Evolutionary conservation across 2,797 vertebrate genomes (phyloP).

Genomic region (Emydoidea blandingii): DNA sequence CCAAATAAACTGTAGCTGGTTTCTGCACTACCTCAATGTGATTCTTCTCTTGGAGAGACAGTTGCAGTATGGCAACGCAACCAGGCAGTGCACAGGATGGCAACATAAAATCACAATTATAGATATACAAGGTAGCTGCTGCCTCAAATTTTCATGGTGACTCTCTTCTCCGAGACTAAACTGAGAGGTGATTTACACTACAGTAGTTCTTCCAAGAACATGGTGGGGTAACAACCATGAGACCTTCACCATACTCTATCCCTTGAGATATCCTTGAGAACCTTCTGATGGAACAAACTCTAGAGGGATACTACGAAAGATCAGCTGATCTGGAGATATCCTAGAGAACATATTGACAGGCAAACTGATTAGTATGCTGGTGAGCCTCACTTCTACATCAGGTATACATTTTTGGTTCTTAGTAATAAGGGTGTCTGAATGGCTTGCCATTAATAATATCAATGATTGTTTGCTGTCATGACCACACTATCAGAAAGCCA

Average conservation of each 20-base stretch:
- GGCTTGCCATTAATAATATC: constrained; percentile 24
- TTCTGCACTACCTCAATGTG: background rate
- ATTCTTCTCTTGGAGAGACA: background rate
- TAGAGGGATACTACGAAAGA: background rate
- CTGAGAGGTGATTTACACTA: background rate
- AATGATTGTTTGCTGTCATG: background rate
- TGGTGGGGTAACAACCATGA: background rate
- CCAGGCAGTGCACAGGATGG: background rate
- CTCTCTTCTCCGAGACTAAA: background rate
- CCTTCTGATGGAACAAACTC: background rate
- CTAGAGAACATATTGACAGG: background rate
- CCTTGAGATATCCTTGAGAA: background rate
- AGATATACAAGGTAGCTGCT: background rate
- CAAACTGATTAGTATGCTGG: constrained; percentile 34
- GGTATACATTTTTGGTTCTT: constrained; percentile 35
- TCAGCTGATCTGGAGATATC: background rate
- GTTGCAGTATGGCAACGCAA: background rate
- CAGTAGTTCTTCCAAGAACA: background rate
- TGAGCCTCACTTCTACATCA: constrained; percentile 14
- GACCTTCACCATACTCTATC: background rate
- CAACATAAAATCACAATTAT: background rate
- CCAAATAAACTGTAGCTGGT: background rate
- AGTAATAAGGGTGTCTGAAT: constrained; percentile 33
- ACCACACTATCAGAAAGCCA: background rate
- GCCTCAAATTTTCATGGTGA: background rate